Percentiles rank a stretch among this genome's conserved stretches.
phyloP scores from a whole-genome alignment of 1,140 invertebrate species.

The Brachionus rotundiformis region DNA sequence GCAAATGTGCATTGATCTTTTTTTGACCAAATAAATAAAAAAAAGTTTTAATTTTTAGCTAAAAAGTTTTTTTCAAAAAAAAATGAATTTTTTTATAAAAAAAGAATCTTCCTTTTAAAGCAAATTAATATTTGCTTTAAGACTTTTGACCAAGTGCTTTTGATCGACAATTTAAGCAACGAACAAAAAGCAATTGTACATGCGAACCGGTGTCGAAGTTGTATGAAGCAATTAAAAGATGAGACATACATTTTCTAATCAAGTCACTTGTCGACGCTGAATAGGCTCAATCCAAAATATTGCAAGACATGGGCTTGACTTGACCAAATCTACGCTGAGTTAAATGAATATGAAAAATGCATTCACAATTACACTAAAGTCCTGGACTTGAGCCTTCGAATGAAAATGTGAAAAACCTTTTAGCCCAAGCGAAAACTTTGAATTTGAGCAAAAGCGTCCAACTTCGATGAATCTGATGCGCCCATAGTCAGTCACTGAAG shows the following conservation, averaged over 20 bases:
- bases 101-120: too few species aligned
- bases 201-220: not conserved
- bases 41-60: too few species aligned
- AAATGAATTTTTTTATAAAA: too few species aligned
- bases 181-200: too few species aligned
- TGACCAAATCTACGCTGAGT: not conserved
- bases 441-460: not conserved
- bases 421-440: too few species aligned
- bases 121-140: too few species aligned
- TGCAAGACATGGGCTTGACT: not conserved
- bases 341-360: not conserved
- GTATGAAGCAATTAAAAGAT: not conserved
- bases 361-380: not conserved
- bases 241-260: not conserved
- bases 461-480: not conserved
- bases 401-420: not conserved
- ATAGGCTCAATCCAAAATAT: not conserved
- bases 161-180: too few species aligned
- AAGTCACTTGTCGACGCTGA: not conserved
- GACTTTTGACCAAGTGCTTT: too few species aligned
- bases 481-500: not conserved
- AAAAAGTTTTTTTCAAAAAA: too few species aligned
- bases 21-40: too few species aligned
- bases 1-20: too few species aligned
- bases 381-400: not conserved